Conservation (phyloP, 2,113 vertebrate genomes). For the Panthera uncia region DNA sequence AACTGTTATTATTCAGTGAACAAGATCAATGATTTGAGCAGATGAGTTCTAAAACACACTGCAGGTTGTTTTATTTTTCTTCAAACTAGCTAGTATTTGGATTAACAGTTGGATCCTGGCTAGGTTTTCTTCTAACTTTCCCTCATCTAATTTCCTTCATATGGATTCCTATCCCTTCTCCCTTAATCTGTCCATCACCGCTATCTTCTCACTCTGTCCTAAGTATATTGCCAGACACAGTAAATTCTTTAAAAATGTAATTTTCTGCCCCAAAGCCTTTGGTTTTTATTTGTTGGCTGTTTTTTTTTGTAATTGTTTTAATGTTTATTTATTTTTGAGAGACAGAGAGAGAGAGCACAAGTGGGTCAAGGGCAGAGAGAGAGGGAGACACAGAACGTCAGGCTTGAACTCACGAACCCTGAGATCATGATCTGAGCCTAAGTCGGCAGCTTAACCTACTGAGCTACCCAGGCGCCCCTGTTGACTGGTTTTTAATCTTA, state of each 20-base stretch:
- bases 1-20: constrained; percentile 3
- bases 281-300: background rate
- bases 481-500: background rate
- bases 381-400: too few species aligned
- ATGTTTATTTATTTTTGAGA: too few species aligned
- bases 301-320: too few species aligned
- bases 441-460: too few species aligned
- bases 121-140: background rate
- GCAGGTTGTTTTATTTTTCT: background rate
- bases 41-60: constrained; percentile 9
- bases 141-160: background rate
- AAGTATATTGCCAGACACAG: background rate
- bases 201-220: background rate
- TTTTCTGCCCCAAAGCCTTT: background rate
- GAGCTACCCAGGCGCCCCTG: background rate
- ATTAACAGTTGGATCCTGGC: background rate
- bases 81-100: background rate
- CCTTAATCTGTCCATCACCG: background rate
- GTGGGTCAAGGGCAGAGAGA: too few species aligned
- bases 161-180: background rate
- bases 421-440: too few species aligned
- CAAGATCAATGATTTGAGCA: background rate
- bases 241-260: background rate
- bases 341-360: too few species aligned
- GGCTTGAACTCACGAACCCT: too few species aligned